phyloP scores from a whole-genome alignment of 1,140 invertebrate species.

The Euborellia annulipes region DNA sequence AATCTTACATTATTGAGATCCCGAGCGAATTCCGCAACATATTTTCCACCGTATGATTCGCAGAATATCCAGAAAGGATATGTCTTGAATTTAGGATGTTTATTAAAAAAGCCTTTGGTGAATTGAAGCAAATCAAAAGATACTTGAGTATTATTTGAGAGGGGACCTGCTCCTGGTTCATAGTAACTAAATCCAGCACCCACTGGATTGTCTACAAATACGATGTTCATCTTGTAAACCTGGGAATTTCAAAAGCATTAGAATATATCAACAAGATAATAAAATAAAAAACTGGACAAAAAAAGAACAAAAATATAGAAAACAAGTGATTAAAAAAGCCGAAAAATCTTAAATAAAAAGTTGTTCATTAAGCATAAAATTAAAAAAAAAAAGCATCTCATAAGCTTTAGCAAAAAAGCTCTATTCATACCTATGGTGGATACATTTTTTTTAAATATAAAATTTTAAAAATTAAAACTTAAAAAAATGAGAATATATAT shows the following conservation, averaged over 20 bases:
- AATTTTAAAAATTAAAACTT: too few relatives aligned
- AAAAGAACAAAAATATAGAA: too few relatives aligned
- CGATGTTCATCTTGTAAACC: conserved; percentile 58
- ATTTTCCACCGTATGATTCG: conserved; percentile 85
- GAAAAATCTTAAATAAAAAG: too few relatives aligned
- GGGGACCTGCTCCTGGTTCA: conserved; percentile 33
- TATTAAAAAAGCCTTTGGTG: conserved; percentile 43
- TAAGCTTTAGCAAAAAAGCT: too few relatives aligned
- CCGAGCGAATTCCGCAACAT: conserved; percentile 61
- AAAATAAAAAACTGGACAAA: too few relatives aligned
- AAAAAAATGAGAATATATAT: too few relatives aligned
- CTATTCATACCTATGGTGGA: too few relatives aligned
- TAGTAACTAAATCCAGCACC: conserved; percentile 75
- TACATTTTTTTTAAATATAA: too few relatives aligned
- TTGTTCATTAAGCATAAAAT: too few relatives aligned
- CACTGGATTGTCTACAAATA: conserved; percentile 81
- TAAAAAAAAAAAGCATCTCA: neutral
- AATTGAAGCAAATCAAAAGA: conserved; percentile 59
- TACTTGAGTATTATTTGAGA: conserved; percentile 53
- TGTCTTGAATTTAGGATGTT: conserved; percentile 44
- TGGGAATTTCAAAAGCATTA: too few relatives aligned
- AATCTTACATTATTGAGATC: conserved; percentile 39
- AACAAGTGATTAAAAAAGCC: too few relatives aligned
- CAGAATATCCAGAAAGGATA: conserved; percentile 66
- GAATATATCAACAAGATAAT: too few relatives aligned